Evolutionary conservation across 2,113 vertebrate genomes (phyloP).

Genomic region (Lota lota): DNA sequence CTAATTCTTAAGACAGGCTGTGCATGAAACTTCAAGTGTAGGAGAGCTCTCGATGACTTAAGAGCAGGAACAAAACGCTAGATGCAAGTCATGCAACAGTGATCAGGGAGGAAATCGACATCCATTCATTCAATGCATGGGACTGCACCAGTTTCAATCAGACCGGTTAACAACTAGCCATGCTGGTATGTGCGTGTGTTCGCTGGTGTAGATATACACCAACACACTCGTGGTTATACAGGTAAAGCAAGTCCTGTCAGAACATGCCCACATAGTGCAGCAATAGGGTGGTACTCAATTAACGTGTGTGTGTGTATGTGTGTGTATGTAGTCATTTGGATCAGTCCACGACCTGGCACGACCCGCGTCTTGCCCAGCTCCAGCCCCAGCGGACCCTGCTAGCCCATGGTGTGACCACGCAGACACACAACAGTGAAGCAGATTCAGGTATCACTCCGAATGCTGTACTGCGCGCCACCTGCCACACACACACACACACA

Average conservation of each 20-base stretch:
- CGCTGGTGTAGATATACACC: not conserved
- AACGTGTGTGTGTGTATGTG: slow-evolving; percentile 21
- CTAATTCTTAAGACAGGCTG: too few relatives aligned
- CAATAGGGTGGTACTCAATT: slow-evolving; percentile 25
- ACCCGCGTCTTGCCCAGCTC: slow-evolving; percentile 64
- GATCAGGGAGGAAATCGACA: too few relatives aligned
- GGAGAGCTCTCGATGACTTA: too few relatives aligned
- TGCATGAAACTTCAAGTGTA: too few relatives aligned
- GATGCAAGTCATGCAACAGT: too few relatives aligned
- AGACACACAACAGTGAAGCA: slow-evolving; percentile 59
- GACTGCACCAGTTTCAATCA: too few relatives aligned
- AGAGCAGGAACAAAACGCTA: too few relatives aligned
- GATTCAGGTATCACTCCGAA: slow-evolving; percentile 60
- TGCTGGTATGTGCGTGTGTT: not conserved
- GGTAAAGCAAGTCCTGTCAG: slow-evolving; percentile 59
- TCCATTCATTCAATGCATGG: too few relatives aligned
- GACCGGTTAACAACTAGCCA: too few relatives aligned
- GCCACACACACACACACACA: too few relatives aligned
- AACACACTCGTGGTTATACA: slow-evolving; percentile 42
- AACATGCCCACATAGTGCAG: slow-evolving; percentile 14
- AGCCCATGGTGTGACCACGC: slow-evolving; percentile 49
- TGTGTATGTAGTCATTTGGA: slow-evolving; percentile 66
- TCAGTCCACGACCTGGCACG: slow-evolving; percentile 71
- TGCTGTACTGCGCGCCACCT: not conserved
- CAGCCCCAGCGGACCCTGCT: slow-evolving; percentile 52